phyloP scores from a whole-genome alignment of 1,140 invertebrate genomes.

The Pseudobourletiella spinata region DNA sequence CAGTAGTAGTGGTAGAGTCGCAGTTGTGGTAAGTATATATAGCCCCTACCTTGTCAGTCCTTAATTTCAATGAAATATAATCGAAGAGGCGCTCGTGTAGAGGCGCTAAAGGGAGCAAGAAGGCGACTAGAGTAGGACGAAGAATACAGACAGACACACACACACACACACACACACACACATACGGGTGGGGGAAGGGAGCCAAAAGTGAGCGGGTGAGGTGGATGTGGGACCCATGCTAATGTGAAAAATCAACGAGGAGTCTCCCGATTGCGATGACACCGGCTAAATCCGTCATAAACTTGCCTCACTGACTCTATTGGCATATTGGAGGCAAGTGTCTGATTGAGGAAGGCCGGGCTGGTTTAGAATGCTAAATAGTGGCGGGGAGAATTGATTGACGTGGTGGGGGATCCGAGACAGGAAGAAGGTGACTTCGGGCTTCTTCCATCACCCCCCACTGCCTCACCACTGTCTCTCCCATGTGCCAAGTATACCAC shows the following conservation, averaged over 20 bases:
- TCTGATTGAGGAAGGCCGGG: constrained; percentile 27
- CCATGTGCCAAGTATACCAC: too few relatives aligned
- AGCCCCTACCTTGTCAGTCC: constrained; percentile 35
- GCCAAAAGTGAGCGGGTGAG: constrained; percentile 6
- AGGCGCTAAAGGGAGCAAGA: constrained; percentile 27
- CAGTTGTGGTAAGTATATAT: too few relatives aligned
- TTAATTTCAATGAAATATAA: constrained; percentile 39
- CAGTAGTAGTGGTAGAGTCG: too few relatives aligned
- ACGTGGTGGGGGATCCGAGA: not conserved
- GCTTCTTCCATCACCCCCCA: not conserved
- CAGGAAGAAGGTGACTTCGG: constrained; percentile 1
- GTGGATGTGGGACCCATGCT: constrained; percentile 32
- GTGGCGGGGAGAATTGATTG: constrained; percentile 6
- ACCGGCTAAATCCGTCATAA: constrained; percentile 28
- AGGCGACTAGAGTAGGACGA: too few relatives aligned
- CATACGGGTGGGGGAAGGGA: too few relatives aligned
- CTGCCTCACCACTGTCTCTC: not conserved
- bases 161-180: too few relatives aligned
- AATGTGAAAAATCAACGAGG: constrained; percentile 36
- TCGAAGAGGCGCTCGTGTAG: constrained; percentile 26
- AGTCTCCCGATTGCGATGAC: constrained; percentile 28
- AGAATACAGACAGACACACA: too few relatives aligned
- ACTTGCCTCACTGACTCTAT: constrained; percentile 18
- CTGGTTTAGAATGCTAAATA: constrained; percentile 28
- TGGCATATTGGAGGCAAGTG: constrained; percentile 29